Evolutionary conservation across 2,797 vertebrate genomes (phyloP).

Genomic region (Gymnoscopelus braueri): DNA sequence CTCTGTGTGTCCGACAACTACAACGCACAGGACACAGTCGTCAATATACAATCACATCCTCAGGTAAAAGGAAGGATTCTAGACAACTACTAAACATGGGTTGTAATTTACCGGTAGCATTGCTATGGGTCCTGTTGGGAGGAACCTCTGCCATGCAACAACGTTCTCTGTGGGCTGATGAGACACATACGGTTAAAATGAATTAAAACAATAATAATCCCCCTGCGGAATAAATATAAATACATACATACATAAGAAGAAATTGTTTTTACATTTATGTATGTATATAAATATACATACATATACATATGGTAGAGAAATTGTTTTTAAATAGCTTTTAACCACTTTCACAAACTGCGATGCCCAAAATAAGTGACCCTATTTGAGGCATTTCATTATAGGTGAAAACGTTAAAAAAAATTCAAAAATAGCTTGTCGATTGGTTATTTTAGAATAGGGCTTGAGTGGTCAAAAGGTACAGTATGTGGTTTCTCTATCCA

Average conservation of each 20-base stretch:
- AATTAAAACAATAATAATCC: no score
- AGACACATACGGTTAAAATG: no score
- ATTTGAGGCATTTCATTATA: no score
- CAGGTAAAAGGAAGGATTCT: neutral
- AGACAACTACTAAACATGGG: slow-evolving; percentile 21
- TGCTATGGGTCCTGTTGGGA: slow-evolving; percentile 94
- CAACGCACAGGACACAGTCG: slow-evolving; percentile 20
- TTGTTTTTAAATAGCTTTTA: no score
- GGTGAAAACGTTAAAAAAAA: no score
- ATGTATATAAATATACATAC: neutral
- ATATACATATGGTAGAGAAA: neutral
- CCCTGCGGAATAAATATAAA: no score
- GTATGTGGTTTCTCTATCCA: neutral
- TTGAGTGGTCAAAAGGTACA: no score
- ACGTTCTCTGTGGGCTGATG: slow-evolving; percentile 94
- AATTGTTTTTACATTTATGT: slow-evolving; percentile 15
- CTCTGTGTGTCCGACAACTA: slow-evolving; percentile 93
- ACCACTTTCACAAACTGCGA: no score
- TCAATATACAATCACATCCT: slow-evolving; percentile 16
- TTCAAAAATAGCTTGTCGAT: no score
- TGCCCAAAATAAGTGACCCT: no score
- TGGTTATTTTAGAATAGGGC: no score
- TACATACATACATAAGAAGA: no score
- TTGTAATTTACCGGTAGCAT: slow-evolving; percentile 90
- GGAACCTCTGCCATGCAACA: slow-evolving; percentile 98